Evolutionary conservation across 2,797 vertebrate genomes (phyloP).

Genomic region (Sebastes oblongus): DNA sequence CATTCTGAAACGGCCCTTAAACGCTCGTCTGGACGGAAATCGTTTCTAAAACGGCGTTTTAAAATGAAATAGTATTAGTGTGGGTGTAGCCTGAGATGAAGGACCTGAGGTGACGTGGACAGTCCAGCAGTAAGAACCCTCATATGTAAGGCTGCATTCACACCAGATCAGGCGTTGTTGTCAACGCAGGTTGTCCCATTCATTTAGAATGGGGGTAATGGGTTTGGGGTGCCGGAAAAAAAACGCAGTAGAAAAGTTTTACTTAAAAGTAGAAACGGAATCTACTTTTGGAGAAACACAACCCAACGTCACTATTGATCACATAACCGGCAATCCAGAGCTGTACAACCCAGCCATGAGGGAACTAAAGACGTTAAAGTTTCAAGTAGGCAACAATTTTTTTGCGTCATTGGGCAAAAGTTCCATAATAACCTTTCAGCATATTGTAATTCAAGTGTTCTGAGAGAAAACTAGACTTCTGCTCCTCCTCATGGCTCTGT

Average conservation of each 20-base stretch:
- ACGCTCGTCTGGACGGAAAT: too few relatives aligned
- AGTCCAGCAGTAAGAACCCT: not conserved
- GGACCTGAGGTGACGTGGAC: not conserved
- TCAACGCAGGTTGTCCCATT: not conserved
- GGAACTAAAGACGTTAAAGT: too few relatives aligned
- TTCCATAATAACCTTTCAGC: too few relatives aligned
- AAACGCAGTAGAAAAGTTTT: not conserved
- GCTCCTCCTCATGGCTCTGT: too few relatives aligned
- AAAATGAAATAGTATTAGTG: not conserved
- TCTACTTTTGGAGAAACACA: not conserved
- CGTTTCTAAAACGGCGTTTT: too few relatives aligned
- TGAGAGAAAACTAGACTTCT: too few relatives aligned
- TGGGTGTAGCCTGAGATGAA: not conserved
- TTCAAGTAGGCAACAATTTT: too few relatives aligned
- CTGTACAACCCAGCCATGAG: not conserved
- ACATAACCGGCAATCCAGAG: not conserved
- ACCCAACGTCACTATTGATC: not conserved
- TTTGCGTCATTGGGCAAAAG: too few relatives aligned
- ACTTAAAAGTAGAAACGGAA: too few relatives aligned
- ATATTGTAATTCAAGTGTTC: too few relatives aligned
- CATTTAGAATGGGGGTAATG: not conserved
- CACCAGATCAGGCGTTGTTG: not conserved
- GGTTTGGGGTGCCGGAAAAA: not conserved
- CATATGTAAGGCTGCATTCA: not conserved
- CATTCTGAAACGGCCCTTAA: too few relatives aligned